Percentiles rank a stretch among this genome's conserved stretches.
Evolutionary conservation across 2,888 invertebrate species (phyloP).

Genomic region (Chaitophorus viminalis): DNA sequence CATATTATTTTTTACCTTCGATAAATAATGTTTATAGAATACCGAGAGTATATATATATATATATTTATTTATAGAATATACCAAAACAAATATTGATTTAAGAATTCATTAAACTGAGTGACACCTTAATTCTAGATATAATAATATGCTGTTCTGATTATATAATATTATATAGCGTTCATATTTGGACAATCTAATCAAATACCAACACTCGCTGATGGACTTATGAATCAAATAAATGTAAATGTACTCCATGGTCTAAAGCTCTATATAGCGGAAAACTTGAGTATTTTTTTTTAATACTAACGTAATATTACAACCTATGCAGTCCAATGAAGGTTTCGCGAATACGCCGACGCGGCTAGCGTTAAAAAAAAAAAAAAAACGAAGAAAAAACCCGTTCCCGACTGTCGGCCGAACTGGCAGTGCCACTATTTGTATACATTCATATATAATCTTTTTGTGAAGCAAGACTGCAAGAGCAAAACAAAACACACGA

Average conservation of each 20-base stretch:
- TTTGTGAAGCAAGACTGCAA: slow-evolving; percentile 39
- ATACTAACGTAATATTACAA: not conserved
- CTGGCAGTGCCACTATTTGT: slow-evolving; percentile 47
- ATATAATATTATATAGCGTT: not conserved
- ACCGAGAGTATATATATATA: too few species aligned
- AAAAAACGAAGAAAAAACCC: slow-evolving; percentile 35
- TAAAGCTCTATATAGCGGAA: not conserved
- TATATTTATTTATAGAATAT: too few species aligned
- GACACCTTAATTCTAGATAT: not conserved
- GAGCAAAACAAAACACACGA: slow-evolving; percentile 37
- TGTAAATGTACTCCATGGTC: too few species aligned
- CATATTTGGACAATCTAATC: not conserved
- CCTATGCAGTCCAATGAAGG: slow-evolving; percentile 19
- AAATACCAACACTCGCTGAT: not conserved
- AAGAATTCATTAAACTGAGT: not conserved
- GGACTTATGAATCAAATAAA: slow-evolving; percentile 17
- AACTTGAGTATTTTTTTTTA: not conserved
- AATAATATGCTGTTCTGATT: not conserved
- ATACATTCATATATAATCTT: slow-evolving; percentile 20
- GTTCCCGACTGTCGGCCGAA: slow-evolving; percentile 39
- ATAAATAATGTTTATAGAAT: not conserved
- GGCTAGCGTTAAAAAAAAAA: not conserved
- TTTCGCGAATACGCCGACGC: slow-evolving; percentile 44
- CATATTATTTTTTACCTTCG: not conserved
- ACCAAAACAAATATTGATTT: slow-evolving; percentile 16